Conservation (phyloP, 2,113 vertebrate genomes). For the Rhabdornis inornatus region DNA sequence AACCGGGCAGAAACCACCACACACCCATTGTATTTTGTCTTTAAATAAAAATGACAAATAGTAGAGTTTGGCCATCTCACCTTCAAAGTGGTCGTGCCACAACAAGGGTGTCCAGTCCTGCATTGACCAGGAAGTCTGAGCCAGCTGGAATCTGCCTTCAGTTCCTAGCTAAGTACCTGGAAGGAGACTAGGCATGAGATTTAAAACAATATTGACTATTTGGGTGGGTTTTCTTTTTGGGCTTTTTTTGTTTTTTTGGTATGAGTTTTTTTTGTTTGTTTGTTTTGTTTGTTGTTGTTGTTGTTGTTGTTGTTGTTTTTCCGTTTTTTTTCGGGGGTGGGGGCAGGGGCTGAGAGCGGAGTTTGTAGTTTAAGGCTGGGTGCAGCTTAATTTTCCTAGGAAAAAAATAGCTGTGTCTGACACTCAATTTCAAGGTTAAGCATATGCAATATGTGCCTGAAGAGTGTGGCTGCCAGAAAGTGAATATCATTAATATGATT, state of each 20-base stretch:
- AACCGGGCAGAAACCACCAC: too few relatives aligned
- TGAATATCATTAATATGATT: not conserved
- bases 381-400: not conserved
- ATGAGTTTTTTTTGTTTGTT: not conserved
- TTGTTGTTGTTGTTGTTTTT: too few relatives aligned
- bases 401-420: not conserved
- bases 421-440: not conserved
- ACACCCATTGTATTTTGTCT: not conserved
- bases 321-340: accelerated
- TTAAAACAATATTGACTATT: not conserved
- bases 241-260: not conserved
- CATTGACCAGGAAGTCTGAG: not conserved
- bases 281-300: too few relatives aligned
- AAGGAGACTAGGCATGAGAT: not conserved
- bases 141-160: not conserved
- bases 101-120: not conserved
- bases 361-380: not conserved
- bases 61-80: not conserved
- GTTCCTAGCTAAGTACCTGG: not conserved
- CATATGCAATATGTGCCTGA: not conserved
- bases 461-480: not conserved
- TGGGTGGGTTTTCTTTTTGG: not conserved
- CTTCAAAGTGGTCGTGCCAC: not conserved
- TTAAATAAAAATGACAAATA: not conserved
- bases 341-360: accelerated